Evolutionary conservation across 2,113 vertebrate species (phyloP), one percentile per base, ranked within the genome.

Genomic region (Romanogobio albipinnatus): DNA sequence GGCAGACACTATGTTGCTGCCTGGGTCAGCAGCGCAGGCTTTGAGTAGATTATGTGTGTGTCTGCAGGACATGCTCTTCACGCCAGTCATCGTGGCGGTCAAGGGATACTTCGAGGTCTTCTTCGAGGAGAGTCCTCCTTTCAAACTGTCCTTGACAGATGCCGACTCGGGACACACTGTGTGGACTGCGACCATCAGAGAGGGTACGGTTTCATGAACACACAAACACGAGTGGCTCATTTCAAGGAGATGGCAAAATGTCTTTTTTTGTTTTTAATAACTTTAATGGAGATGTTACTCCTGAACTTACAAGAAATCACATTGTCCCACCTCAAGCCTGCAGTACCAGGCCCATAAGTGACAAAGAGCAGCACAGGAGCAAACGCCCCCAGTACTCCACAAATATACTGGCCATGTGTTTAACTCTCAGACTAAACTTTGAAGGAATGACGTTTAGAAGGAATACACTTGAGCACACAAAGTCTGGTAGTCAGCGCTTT

Each of bases 51-150:
- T 71, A 49, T 85, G 56, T 81, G 53, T 77, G 13, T 74, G 87
- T 64, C 61, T 71, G 1, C 71, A 98, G 96, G 95, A 96, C 84
- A 93, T 96, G 85, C 91, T 95, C 74, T 97, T 97, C 91, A 93
- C 92, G 14, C 93, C 87, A 84, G 95, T 66, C 1, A 92, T 49
- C 92, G 95, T 15, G 45, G 96, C 95, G 85, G 90, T 96, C 59
- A 96, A 96, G 88, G 95, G 93, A 79, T 97, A 96, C 87, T 95
- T 96, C 62, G 96, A 97, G 82, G 96, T 95, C 6, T 96, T 95
- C 84, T 91, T 96, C 85, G 96, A 96, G 89, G 94, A 96, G 66
- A 93, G 92, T 0, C 92, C 95, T 10, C 95, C 96, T 17, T 95
- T 97, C 87, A 96, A 94, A 83, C 82, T 97, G 86, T 93, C 94